phyloP scores from a whole-genome alignment of 2,797 vertebrate genomes.

The Xiphorhynchus erythropygius region DNA sequence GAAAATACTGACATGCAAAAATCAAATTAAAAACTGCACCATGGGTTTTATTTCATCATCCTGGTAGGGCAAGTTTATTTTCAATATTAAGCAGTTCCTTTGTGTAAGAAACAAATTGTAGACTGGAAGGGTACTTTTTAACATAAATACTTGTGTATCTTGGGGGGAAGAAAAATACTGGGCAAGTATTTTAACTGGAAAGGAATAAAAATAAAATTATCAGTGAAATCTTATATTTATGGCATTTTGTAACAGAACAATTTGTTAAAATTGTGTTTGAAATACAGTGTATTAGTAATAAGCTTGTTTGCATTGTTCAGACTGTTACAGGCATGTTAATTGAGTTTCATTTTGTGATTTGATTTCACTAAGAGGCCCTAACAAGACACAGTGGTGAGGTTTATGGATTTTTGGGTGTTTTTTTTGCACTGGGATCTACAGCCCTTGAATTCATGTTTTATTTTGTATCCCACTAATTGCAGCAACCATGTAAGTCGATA shows the following conservation, averaged over 20 bases:
- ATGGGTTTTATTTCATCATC: neutral
- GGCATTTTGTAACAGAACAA: neutral
- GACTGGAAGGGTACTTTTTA: neutral
- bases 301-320: neutral
- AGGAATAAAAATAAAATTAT: neutral
- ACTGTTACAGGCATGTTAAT: neutral
- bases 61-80: neutral
- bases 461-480: neutral
- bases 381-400: neutral
- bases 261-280: neutral
- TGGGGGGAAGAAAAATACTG: accelerated
- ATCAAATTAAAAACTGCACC: neutral
- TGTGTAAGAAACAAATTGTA: neutral
- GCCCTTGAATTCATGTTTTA: neutral
- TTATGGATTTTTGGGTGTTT: neutral
- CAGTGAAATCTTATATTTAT: neutral
- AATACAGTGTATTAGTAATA: neutral
- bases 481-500: neutral
- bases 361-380: neutral
- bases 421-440: neutral
- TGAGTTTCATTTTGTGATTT: neutral
- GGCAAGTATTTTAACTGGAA: neutral
- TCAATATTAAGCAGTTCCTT: neutral
- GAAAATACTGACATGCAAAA: neutral
- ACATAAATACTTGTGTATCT: neutral